Percentiles rank a stretch among this genome's conserved stretches.
Evolutionary conservation across 2,113 vertebrate genomes (phyloP).

Genomic region (Anseranas semipalmata): DNA sequence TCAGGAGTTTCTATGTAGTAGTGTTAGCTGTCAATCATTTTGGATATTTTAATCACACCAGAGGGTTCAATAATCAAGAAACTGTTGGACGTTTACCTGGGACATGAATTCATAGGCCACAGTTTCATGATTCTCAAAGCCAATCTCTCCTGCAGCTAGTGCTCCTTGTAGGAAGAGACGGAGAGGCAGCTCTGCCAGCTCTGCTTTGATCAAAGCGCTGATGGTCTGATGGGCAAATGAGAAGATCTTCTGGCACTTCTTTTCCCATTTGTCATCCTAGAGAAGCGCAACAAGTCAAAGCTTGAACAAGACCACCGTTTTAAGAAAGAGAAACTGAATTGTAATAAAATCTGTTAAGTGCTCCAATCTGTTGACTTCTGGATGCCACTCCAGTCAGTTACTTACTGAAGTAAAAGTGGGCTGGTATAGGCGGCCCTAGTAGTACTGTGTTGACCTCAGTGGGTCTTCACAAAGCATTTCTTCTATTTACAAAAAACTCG

Average conservation of each 20-base stretch:
- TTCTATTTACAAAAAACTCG: background rate
- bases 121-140: slow-evolving; percentile 98
- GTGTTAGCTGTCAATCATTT: background rate
- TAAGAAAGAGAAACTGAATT: background rate
- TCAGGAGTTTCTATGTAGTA: background rate
- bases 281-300: background rate
- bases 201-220: slow-evolving; percentile 96
- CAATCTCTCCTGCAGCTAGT: slow-evolving; percentile 94
- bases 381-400: background rate
- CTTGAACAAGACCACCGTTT: background rate
- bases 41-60: background rate
- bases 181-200: slow-evolving; percentile 93
- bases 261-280: slow-evolving; percentile 99
- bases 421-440: background rate
- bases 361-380: background rate
- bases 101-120: slow-evolving; percentile 99
- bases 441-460: background rate
- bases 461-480: background rate
- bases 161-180: slow-evolving; percentile 97
- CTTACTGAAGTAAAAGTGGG: background rate
- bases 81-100: slow-evolving; percentile 78
- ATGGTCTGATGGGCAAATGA: slow-evolving; percentile 98
- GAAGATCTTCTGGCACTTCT: slow-evolving; percentile 99
- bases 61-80: background rate
- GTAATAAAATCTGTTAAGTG: background rate